These are phyloP conservation scores for Smutsia temminckii DNA, from an alignment of 2,797 vertebrate genomes.

Conservation along the genomic window DNA sequence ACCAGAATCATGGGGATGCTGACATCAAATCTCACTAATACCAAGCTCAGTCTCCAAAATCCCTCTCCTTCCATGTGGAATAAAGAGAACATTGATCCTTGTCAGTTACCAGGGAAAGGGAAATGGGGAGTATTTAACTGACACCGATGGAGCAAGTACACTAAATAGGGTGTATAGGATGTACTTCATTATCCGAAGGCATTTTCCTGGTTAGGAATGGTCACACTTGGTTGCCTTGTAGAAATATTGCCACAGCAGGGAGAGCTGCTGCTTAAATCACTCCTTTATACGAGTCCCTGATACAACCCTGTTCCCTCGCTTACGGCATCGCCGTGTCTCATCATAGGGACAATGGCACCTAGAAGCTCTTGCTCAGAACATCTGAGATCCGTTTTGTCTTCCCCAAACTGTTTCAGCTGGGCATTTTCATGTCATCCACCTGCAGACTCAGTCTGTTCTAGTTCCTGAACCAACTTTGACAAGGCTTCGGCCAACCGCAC, in stretches of 20 bases:
- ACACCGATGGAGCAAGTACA: conserved; percentile 20
- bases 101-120: background rate
- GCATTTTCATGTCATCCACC: background rate
- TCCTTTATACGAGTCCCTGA: background rate
- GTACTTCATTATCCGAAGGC: conserved; percentile 9
- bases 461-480: background rate
- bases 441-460: background rate
- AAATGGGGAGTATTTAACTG: conserved; percentile 38
- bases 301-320: background rate
- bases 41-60: conserved; percentile 21
- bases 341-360: no score
- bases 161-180: background rate
- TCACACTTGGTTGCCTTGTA: conserved; percentile 29
- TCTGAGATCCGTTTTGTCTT: background rate
- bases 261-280: background rate
- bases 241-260: conserved; percentile 36
- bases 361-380: background rate
- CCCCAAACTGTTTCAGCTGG: background rate
- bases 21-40: conserved; percentile 34
- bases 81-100: conserved; percentile 40
- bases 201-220: conserved; percentile 47
- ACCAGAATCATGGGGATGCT: conserved; percentile 9
- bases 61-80: background rate
- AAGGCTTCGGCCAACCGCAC: background rate
- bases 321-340: background rate